Evolutionary conservation across 2,797 vertebrate species (phyloP).

Genomic region (Danio kyathit): DNA sequence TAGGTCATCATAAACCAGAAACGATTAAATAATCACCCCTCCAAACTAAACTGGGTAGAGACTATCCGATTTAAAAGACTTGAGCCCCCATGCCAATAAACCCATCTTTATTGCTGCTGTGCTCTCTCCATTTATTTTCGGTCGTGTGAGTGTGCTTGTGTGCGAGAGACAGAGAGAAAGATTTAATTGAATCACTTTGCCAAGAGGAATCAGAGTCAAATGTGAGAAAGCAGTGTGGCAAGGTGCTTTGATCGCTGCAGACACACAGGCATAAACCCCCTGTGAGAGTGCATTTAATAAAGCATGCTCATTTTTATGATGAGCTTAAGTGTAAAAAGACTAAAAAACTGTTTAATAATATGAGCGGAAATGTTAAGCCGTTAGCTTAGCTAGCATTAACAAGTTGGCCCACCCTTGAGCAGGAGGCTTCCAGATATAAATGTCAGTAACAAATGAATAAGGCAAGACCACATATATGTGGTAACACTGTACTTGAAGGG

Average conservation of each 20-base stretch:
- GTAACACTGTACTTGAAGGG: too few relatives aligned
- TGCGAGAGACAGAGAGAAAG: slow-evolving; percentile 73
- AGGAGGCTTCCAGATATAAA: slow-evolving; percentile 36
- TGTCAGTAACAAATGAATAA: neutral
- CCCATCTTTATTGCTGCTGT: neutral
- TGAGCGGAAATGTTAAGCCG: slow-evolving; percentile 66
- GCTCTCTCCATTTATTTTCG: slow-evolving; percentile 28
- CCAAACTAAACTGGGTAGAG: neutral
- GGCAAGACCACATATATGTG: too few relatives aligned
- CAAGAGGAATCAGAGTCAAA: slow-evolving; percentile 63
- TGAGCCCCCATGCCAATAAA: slow-evolving; percentile 3
- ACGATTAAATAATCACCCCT: slow-evolving; percentile 1
- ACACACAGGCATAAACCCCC: slow-evolving; percentile 67
- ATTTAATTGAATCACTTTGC: slow-evolving; percentile 81
- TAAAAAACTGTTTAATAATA: slow-evolving; percentile 81
- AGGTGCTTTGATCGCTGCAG: slow-evolving; percentile 76
- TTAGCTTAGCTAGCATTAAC: slow-evolving; percentile 65
- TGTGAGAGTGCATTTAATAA: slow-evolving; percentile 82
- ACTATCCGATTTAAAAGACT: slow-evolving; percentile 8
- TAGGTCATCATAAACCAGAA: neutral
- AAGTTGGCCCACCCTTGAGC: slow-evolving; percentile 66
- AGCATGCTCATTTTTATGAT: slow-evolving; percentile 77
- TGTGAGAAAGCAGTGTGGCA: slow-evolving; percentile 57
- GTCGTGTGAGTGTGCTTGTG: slow-evolving; percentile 66
- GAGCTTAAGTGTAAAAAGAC: slow-evolving; percentile 75